Percentiles rank a stretch among this genome's conserved stretches.
Evolutionary conservation across 2,888 invertebrate genomes (phyloP).

Genomic region (Monochamus alternatus): DNA sequence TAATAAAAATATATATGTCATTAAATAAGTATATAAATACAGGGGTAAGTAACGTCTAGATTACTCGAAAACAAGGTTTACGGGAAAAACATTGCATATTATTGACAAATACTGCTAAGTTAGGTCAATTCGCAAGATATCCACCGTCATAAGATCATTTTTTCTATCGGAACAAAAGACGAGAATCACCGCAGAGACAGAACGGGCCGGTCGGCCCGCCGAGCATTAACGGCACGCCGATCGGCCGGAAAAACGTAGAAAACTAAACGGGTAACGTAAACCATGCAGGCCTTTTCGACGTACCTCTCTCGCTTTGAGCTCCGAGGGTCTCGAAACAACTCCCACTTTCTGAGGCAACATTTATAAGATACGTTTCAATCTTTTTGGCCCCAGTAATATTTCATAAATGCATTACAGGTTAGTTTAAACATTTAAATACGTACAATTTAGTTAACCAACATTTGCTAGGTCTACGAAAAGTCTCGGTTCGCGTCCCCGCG

Average conservation of each 20-base stretch:
- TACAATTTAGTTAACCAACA: conserved; percentile 53
- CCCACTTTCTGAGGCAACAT: conserved; percentile 64
- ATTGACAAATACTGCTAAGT: conserved; percentile 55
- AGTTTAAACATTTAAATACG: conserved; percentile 54
- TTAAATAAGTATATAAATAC: conserved; percentile 65
- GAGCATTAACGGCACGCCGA: conserved; percentile 37
- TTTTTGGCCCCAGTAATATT: conserved; percentile 68
- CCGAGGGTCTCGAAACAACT: conserved; percentile 19
- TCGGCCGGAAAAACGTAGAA: conserved; percentile 17
- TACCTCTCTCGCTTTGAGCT: conserved; percentile 25
- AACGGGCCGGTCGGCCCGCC: conserved; percentile 14
- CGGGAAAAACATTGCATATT: conserved; percentile 42
- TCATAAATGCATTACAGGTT: conserved; percentile 54
- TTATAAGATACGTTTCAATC: conserved; percentile 67
- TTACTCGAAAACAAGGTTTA: conserved; percentile 54
- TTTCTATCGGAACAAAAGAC: conserved; percentile 14
- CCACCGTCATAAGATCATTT: conserved; percentile 40
- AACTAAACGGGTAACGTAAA: conserved; percentile 51
- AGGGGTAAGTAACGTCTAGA: conserved; percentile 56
- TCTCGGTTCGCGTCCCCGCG: conserved; percentile 42
- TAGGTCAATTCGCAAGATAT: conserved; percentile 29
- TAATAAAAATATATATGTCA: conserved; percentile 65
- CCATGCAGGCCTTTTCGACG: conserved; percentile 44
- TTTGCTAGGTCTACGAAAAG: conserved; percentile 47
- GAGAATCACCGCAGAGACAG: conserved; percentile 19